These are phyloP conservation scores for Dinocampus coccinellae DNA, from an alignment of 2,888 invertebrate species.

Conservation along the genomic window DNA sequence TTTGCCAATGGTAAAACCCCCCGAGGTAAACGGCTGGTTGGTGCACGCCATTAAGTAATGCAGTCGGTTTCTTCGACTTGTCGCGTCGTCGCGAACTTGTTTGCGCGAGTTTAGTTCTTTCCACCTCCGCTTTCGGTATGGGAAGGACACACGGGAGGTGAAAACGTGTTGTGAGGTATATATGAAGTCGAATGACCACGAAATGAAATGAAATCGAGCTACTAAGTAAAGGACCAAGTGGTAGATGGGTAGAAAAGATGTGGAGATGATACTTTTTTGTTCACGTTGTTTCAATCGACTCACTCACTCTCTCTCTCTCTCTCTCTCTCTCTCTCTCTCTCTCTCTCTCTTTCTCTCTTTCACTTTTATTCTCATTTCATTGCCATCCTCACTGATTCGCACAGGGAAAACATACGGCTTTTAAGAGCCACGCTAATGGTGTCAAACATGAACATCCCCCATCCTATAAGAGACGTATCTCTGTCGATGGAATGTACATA, in stretches of 20 bases:
- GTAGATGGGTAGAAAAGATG: conserved; percentile 13
- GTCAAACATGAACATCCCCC: too few relatives aligned
- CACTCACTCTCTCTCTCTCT: not conserved
- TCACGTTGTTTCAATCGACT: conserved; percentile 46
- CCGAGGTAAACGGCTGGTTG: conserved; percentile 52
- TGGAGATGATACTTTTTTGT: conserved; percentile 49
- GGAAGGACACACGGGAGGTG: conserved; percentile 18
- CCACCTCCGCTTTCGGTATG: conserved; percentile 33
- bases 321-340: conserved; percentile 34
- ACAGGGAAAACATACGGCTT: too few relatives aligned
- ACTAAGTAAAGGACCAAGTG: conserved; percentile 1
- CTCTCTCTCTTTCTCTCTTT: too few relatives aligned
- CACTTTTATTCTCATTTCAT: too few relatives aligned
- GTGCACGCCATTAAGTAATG: conserved; percentile 63
- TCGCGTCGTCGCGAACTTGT: conserved; percentile 48
- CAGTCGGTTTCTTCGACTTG: conserved; percentile 60
- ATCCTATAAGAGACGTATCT: too few relatives aligned
- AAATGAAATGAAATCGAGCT: conserved; percentile 1
- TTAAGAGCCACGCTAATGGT: conserved; percentile 59
- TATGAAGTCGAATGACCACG: not conserved
- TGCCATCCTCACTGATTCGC: too few relatives aligned
- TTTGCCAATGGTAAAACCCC: conserved; percentile 25
- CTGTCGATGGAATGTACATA: too few relatives aligned
- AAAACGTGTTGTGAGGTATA: conserved; percentile 9
- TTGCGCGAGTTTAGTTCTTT: conserved; percentile 39